Percentiles rank a stretch among this genome's conserved stretches.
Conservation (phyloP, 2,888 invertebrate species). For the Fabriciana adippe region DNA sequence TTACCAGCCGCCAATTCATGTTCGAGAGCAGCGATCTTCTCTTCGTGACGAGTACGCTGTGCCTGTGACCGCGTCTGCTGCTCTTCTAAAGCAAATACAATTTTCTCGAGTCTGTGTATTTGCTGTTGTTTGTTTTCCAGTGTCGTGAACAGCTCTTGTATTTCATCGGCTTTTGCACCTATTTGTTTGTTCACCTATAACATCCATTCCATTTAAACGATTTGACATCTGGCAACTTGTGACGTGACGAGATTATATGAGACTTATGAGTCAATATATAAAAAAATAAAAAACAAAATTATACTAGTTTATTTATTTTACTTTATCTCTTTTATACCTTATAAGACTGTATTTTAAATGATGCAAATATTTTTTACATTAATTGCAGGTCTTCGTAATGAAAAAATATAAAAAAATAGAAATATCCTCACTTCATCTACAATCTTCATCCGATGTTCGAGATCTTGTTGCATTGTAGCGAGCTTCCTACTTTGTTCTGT, state of each 20-base stretch:
- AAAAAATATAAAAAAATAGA: slow-evolving; percentile 40
- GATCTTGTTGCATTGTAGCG: slow-evolving; percentile 65
- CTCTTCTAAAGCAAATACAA: slow-evolving; percentile 80
- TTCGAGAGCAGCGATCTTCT: slow-evolving; percentile 81
- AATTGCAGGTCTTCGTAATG: slow-evolving; percentile 17
- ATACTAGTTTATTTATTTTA: no score
- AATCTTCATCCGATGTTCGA: slow-evolving; percentile 74
- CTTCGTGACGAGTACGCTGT: slow-evolving; percentile 82
- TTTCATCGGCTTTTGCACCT: slow-evolving; percentile 76
- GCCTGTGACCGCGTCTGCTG: slow-evolving; percentile 82
- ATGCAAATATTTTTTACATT: no score
- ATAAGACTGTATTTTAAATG: no score
- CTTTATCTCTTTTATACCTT: no score
- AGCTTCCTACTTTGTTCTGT: slow-evolving; percentile 77
- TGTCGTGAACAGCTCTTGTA: slow-evolving; percentile 75
- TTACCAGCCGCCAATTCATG: slow-evolving; percentile 73
- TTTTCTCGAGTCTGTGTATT: slow-evolving; percentile 79
- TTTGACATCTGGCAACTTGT: no score
- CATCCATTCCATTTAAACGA: background rate
- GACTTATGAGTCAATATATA: no score
- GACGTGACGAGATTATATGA: no score
- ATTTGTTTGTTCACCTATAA: slow-evolving; percentile 77
- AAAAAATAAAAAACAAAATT: no score
- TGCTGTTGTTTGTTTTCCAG: slow-evolving; percentile 81
- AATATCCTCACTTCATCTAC: slow-evolving; percentile 72